Evolutionary conservation across 2,888 invertebrate genomes (phyloP).

Genomic region (Escarpia spicata): DNA sequence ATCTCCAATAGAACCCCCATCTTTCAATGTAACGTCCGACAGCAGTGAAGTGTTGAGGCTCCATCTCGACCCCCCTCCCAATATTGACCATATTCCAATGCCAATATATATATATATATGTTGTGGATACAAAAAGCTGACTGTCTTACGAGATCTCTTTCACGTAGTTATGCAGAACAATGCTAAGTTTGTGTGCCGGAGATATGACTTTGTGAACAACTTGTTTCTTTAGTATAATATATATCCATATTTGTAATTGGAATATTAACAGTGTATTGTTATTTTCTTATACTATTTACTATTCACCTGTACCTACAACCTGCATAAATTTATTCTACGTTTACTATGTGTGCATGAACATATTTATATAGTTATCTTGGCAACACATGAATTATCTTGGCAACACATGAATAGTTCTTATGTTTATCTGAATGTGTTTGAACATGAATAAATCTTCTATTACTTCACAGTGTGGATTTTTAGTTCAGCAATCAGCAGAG

Average conservation of each 20-base stretch:
- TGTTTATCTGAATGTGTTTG: neutral
- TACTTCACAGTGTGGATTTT: neutral
- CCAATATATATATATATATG: neutral
- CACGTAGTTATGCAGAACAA: neutral
- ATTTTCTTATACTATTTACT: neutral
- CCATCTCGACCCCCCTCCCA: too few relatives aligned
- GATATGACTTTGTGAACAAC: neutral
- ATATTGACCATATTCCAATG: neutral
- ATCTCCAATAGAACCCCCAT: too few relatives aligned
- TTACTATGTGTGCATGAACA: neutral
- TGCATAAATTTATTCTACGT: neutral
- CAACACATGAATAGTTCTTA: neutral
- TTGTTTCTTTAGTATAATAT: neutral
- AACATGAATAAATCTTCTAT: neutral
- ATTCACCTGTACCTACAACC: too few relatives aligned
- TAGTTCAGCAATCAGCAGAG: neutral
- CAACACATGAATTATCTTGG: neutral
- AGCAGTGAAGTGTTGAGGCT: too few relatives aligned
- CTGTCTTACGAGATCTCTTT: neutral
- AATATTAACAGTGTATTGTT: neutral
- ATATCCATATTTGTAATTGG: neutral
- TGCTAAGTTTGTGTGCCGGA: neutral
- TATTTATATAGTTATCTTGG: neutral
- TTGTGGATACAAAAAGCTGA: neutral
- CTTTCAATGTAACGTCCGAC: too few relatives aligned